Conservation (phyloP, 1,140 invertebrate genomes). For the Euschistus heros region DNA sequence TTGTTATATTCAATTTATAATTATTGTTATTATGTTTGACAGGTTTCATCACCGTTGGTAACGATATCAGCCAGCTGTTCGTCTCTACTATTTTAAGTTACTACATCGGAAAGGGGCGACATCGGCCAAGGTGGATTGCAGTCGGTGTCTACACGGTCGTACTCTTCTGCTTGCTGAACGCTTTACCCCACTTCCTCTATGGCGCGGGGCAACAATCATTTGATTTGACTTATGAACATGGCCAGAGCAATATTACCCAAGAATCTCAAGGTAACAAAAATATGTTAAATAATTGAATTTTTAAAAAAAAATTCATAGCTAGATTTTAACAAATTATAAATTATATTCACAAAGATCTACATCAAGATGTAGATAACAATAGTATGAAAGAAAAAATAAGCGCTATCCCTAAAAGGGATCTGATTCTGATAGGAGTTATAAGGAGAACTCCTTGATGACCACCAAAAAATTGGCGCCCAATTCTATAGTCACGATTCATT, state of each 20-base stretch:
- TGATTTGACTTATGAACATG: slow-evolving; percentile 50
- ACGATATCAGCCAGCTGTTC: slow-evolving; percentile 50
- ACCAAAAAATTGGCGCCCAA: too few relatives aligned
- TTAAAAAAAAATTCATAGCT: too few relatives aligned
- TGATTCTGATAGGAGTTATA: too few relatives aligned
- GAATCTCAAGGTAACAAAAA: slow-evolving; percentile 19
- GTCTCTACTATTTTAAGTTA: slow-evolving; percentile 51
- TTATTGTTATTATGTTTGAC: slow-evolving; percentile 23
- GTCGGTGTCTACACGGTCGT: slow-evolving; percentile 57
- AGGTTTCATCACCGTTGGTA: slow-evolving; percentile 60
- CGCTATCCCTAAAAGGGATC: too few relatives aligned
- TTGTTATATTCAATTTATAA: too few relatives aligned
- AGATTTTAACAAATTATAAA: too few relatives aligned
- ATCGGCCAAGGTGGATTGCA: slow-evolving; percentile 60
- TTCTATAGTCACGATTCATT: too few relatives aligned
- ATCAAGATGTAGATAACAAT: too few relatives aligned
- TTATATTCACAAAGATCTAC: too few relatives aligned
- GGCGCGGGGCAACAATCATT: slow-evolving; percentile 59
- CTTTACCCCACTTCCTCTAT: slow-evolving; percentile 61
- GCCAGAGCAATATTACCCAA: slow-evolving; percentile 18
- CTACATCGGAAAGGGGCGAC: slow-evolving; percentile 49
- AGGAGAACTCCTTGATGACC: too few relatives aligned
- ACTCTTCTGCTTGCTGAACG: slow-evolving; percentile 54
- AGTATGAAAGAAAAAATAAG: too few relatives aligned
- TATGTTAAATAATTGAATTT: too few relatives aligned